Conservation (phyloP, 2,113 vertebrate species). For the Cryptotis parvus region DNA sequence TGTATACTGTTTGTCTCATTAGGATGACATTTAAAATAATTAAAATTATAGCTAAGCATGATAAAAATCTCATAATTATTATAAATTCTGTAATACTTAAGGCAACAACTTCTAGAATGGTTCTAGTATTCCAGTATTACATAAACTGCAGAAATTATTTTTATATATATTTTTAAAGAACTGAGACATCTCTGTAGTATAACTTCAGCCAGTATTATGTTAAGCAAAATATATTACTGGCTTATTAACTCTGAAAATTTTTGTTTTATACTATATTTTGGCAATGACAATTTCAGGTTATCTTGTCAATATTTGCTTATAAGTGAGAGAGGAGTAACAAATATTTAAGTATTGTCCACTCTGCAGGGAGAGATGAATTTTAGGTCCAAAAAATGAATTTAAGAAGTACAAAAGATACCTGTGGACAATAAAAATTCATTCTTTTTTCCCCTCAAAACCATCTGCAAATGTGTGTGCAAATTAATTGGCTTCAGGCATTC, state of each 20-base stretch:
- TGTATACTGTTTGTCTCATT: not conserved
- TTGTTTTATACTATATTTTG: slow-evolving; percentile 29
- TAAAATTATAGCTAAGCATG: not conserved
- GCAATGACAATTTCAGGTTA: not conserved
- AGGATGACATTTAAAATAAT: slow-evolving; percentile 17
- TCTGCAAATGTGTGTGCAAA: slow-evolving; percentile 55
- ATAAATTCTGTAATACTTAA: not conserved
- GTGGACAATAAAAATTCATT: slow-evolving; percentile 6
- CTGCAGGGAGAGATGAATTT: not conserved
- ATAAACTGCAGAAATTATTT: not conserved
- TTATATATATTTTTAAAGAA: slow-evolving; percentile 14
- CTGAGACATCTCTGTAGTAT: not conserved
- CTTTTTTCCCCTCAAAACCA: slow-evolving; percentile 45
- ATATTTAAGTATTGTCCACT: not conserved
- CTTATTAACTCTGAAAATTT: slow-evolving; percentile 47
- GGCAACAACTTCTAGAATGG: not conserved
- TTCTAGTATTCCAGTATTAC: slow-evolving; percentile 3
- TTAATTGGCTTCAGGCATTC: slow-evolving; percentile 57
- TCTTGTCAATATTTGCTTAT: not conserved
- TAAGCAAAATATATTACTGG: slow-evolving; percentile 10
- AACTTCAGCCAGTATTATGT: slow-evolving; percentile 25
- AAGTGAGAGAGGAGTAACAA: not conserved
- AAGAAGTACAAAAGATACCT: slow-evolving; percentile 17
- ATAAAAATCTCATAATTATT: not conserved
- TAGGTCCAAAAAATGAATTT: slow-evolving; percentile 14